Evolutionary conservation across 2,113 vertebrate species (phyloP).

Genomic region (Podocnemis expansa): DNA sequence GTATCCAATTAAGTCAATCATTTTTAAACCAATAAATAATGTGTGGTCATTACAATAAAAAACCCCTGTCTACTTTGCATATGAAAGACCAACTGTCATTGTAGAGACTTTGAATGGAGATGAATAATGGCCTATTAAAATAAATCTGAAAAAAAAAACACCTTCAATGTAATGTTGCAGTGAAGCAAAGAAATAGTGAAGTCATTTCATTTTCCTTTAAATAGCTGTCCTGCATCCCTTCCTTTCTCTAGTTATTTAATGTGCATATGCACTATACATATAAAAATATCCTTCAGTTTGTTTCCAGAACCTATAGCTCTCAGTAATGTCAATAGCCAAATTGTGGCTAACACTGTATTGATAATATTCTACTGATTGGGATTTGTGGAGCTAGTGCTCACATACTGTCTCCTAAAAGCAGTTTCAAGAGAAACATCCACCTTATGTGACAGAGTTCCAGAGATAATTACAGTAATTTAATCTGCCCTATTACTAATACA

Average conservation of each 20-base stretch:
- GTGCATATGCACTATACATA: not conserved
- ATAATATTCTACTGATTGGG: rapidly evolving
- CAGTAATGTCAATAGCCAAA: not conserved
- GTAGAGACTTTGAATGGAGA: not conserved
- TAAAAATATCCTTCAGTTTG: not conserved
- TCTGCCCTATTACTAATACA: not conserved
- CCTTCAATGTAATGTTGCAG: not conserved
- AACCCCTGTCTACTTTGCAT: not conserved
- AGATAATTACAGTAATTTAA: not conserved
- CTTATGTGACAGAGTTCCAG: not conserved
- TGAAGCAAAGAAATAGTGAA: not conserved
- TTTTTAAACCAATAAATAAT: not conserved
- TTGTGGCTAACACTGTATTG: not conserved
- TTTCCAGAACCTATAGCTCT: not conserved
- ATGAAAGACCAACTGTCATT: not conserved
- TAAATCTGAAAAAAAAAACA: not conserved
- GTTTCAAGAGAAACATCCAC: not conserved
- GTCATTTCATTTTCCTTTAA: not conserved
- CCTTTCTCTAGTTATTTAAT: not conserved
- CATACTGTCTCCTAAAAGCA: not conserved
- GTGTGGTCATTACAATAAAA: not conserved
- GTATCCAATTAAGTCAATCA: not conserved
- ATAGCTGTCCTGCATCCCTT: not conserved
- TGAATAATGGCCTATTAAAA: not conserved
- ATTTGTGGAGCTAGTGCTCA: not conserved